These are phyloP conservation scores for Caenorhabditis tropicalis DNA, from an alignment of 1,140 invertebrate genomes.

Conservation along the genomic window DNA sequence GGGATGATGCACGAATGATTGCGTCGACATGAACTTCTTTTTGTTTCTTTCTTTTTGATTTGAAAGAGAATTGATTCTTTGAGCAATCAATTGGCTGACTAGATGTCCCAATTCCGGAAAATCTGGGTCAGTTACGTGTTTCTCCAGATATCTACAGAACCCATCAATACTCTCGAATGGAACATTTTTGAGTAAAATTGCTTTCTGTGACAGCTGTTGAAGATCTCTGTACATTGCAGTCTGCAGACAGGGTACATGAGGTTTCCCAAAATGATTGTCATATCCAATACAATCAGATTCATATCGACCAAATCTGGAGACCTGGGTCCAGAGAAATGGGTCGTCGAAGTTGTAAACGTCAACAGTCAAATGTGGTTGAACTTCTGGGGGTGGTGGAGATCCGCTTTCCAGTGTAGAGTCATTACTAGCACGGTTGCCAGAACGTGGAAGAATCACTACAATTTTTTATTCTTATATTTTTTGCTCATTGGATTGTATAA, in stretches of 20 bases:
- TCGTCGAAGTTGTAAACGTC: not conserved
- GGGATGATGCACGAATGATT: not conserved
- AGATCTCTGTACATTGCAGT: not conserved
- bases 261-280: not conserved
- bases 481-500: no score
- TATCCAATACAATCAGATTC: not conserved
- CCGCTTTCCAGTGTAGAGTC: not conserved
- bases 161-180: not conserved
- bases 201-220: not conserved
- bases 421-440: no score
- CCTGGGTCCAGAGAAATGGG: not conserved
- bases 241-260: not conserved
- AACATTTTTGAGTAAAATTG: not conserved
- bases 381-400: not conserved
- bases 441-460: no score
- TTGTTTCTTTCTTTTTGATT: not conserved
- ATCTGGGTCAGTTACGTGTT: not conserved
- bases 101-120: not conserved
- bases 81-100: not conserved
- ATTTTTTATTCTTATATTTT: no score
- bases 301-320: not conserved
- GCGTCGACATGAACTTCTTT: not conserved
- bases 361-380: not conserved
- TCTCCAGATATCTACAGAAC: not conserved
- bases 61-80: not conserved